Base-by-base conservation (phyloP, 2,797 vertebrate species). In the Arnoldichthys spilopterus region DNA sequence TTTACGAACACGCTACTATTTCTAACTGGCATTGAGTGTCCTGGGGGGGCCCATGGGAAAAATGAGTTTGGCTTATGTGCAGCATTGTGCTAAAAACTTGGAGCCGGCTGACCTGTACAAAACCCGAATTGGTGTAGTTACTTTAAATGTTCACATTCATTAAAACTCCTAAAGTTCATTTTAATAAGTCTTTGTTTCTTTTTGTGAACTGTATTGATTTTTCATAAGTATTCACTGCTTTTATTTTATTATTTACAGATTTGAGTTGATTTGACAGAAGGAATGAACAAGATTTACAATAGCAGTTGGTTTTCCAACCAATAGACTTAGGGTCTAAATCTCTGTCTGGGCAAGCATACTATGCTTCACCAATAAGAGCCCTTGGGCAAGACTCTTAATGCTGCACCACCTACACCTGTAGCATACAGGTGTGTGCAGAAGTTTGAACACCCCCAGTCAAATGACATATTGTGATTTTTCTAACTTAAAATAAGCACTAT, bases 1-100 rank as follows among this genome's bases (percentile, higher is more conserved):
- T 74, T 82, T 84, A 87, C 79, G 84, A 79, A 86, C 40, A 77
- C 86, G 82, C 87, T 88, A 91, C 93, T 93, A 85, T 85, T 86
- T 82, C 68, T 82, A 81, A 67, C 80, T 76, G 63, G 37, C 59
- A 56, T 79, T 61, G 79, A 80, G 75, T 67, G 71, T 78, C 79
- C 43, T 51, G 24, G 18, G 59, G 67, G 75, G 80, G 70, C 71
- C 24, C 66, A 63, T 77, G 80, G 77, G 78, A 78, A 77, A 79
- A 56, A 72, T 77, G 54, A 45, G 69, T 76, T 70, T 72, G 74
- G 67, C 66, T 64, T 45, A 68, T 63, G 32, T 58, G 37, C 66
- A 74, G 54, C 30, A 64, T 76, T 79, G 32, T 53, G 26, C 54
- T n/a, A 58, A 74, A 32, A 49, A 54, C 72, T 6, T 53, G 28